These are phyloP conservation scores for Harpalus rubripes DNA, from an alignment of 2,888 invertebrate species.

Conservation along the genomic window DNA sequence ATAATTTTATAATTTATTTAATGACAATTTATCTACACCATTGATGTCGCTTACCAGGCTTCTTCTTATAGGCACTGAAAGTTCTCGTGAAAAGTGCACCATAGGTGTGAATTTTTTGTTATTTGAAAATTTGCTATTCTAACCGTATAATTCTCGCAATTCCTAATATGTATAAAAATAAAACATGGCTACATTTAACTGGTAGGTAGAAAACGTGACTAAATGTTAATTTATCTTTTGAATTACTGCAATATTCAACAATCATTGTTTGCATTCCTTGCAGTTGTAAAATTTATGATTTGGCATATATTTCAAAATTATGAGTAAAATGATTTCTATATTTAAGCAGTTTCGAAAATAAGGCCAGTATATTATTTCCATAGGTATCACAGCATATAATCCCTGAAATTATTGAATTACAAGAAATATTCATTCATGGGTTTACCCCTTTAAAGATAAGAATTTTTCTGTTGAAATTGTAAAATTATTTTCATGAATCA, in stretches of 20 bases:
- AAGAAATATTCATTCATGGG: slow-evolving; percentile 35
- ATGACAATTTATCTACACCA: no score
- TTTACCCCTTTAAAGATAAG: slow-evolving; percentile 4
- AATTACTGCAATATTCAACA: background rate
- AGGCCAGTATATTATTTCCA: background rate
- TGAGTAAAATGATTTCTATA: background rate
- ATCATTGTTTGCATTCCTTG: background rate
- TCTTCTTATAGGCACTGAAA: no score
- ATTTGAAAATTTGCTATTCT: no score
- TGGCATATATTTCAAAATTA: background rate
- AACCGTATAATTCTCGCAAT: no score
- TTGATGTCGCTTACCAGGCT: no score
- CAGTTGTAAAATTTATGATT: slow-evolving; percentile 1
- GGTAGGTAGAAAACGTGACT: background rate
- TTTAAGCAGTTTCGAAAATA: no score
- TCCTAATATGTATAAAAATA: no score
- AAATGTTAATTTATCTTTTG: background rate
- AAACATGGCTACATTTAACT: no score
- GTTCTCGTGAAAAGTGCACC: no score
- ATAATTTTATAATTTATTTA: no score
- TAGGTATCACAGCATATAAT: background rate
- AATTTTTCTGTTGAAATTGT: background rate
- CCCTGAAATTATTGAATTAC: slow-evolving; percentile 13
- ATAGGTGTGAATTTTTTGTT: no score
- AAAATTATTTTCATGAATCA: background rate